phyloP scores from a whole-genome alignment of 2,113 vertebrate species.

The Craseonycteris thonglongyai region DNA sequence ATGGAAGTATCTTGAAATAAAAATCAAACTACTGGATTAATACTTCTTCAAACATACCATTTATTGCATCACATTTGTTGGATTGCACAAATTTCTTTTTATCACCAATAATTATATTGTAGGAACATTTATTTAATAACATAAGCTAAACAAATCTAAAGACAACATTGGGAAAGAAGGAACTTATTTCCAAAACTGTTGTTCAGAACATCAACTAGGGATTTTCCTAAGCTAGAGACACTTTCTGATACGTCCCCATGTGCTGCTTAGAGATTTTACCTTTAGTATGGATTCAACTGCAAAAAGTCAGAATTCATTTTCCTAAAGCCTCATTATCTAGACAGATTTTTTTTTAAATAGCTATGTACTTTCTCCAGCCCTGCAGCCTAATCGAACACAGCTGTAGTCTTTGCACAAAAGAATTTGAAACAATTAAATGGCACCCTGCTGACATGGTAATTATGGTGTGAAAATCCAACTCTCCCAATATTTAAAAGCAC shows the following conservation, averaged over 20 bases:
- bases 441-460: conserved; percentile 77
- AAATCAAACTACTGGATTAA: neutral
- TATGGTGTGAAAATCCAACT: conserved; percentile 77
- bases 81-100: neutral
- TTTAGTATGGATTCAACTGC: neutral
- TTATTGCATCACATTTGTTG: neutral
- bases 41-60: neutral
- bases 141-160: neutral
- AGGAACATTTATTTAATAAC: neutral
- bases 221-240: neutral
- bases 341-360: conserved; percentile 52
- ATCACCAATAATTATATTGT: neutral
- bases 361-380: conserved; percentile 11
- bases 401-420: conserved; percentile 70
- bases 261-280: neutral
- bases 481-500: conserved; percentile 73
- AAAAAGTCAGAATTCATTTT: conserved; percentile 22
- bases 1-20: neutral
- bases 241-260: neutral
- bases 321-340: conserved; percentile 48
- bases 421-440: conserved; percentile 79
- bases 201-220: neutral
- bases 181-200: neutral
- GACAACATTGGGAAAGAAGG: neutral
- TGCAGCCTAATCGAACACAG: conserved; percentile 76